These are phyloP conservation scores for Pristionchus entomophagus DNA, from an alignment of 2,888 invertebrate genomes.

Conservation along the genomic window DNA sequence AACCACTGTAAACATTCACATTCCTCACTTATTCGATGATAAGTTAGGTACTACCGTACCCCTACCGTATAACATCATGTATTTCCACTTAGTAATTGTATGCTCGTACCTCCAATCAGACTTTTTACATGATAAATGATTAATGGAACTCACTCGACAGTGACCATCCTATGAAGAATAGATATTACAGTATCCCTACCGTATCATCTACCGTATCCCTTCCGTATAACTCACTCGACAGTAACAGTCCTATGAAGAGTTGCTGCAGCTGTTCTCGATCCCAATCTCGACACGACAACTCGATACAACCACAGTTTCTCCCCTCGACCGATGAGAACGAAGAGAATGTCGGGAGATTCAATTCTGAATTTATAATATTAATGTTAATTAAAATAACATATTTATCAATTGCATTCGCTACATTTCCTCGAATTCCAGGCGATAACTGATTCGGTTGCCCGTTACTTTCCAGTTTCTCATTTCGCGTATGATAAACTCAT, in stretches of 20 bases:
- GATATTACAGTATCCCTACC: not conserved
- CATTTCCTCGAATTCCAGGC: no score
- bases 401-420: not conserved
- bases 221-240: slow-evolving; percentile 31
- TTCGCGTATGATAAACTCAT: no score
- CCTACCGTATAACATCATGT: no score
- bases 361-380: not conserved
- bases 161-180: not conserved
- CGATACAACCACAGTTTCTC: slow-evolving; percentile 10
- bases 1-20: not conserved
- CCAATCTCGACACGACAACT: not conserved
- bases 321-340: slow-evolving; percentile 55
- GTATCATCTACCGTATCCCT: no score
- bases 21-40: not conserved
- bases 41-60: no score
- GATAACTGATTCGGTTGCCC: no score
- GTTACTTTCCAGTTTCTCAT: no score
- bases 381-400: not conserved
- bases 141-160: not conserved
- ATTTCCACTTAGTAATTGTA: no score
- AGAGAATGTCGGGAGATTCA: slow-evolving; percentile 37
- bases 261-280: not conserved
- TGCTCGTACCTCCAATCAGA: no score
- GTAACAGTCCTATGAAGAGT: not conserved
- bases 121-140: no score